Evolutionary conservation across 2,113 vertebrate species (phyloP).

Genomic region (Chloebia gouldiae): DNA sequence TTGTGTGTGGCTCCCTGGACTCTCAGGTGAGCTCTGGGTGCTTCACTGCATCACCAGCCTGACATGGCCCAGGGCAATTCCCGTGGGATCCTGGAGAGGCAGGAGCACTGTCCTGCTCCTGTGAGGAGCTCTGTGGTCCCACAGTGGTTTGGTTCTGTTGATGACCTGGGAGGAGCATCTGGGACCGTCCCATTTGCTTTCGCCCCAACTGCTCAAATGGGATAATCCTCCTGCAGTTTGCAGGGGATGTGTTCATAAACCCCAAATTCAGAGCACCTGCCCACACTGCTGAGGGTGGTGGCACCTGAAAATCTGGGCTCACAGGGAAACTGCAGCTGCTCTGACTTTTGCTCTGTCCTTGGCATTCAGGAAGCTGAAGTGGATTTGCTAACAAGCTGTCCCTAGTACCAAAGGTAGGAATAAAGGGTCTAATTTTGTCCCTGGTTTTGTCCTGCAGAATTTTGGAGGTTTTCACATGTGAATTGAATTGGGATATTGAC

Average conservation of each 20-base stretch:
- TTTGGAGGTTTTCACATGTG: not conserved
- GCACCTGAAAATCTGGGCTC: not conserved
- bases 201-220: not conserved
- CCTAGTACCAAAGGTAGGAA: not conserved
- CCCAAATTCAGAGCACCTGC: not conserved
- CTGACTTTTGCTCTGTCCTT: not conserved
- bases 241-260: not conserved
- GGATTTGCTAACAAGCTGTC: not conserved
- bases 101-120: not conserved
- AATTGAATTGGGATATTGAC: not conserved
- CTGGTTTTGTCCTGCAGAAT: not conserved
- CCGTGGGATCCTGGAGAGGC: not conserved
- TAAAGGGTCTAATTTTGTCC: not conserved
- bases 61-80: not conserved
- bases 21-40: not conserved
- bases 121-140: not conserved
- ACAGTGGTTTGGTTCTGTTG: not conserved
- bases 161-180: not conserved
- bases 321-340: not conserved
- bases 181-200: not conserved
- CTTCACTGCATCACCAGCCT: not conserved
- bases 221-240: rapidly evolving
- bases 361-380: not conserved
- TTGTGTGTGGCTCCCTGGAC: not conserved
- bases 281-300: not conserved